These are phyloP conservation scores for Semaprochilodus insignis DNA, from an alignment of 2,797 vertebrate genomes.

Conservation along the genomic window DNA sequence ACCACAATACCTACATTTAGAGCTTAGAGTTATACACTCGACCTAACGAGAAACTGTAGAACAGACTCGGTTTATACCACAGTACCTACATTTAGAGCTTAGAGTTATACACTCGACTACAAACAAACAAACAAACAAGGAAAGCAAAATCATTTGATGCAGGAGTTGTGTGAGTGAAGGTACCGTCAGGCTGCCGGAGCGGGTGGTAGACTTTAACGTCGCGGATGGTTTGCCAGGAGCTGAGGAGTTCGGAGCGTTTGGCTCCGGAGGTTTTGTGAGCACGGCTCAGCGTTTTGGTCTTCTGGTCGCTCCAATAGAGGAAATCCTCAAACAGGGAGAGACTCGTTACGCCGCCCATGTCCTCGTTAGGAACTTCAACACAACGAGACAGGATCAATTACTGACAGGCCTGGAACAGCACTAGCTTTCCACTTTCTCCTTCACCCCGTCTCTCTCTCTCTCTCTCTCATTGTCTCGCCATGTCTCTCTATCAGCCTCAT, in stretches of 20 bases:
- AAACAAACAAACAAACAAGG: background rate
- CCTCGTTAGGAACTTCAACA: constrained; percentile 83
- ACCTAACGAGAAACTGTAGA: no score
- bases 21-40: no score
- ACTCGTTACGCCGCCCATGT: constrained; percentile 83
- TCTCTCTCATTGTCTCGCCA: no score
- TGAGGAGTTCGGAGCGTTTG: constrained; percentile 79
- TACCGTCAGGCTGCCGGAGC: constrained; percentile 88
- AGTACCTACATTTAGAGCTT: no score
- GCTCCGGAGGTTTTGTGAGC: constrained; percentile 86
- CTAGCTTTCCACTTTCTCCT: constrained; percentile 53
- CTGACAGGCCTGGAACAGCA: constrained; percentile 59
- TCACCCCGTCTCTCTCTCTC: no score
- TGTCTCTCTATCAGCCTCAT: no score
- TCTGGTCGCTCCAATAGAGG: constrained; percentile 89
- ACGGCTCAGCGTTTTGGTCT: constrained; percentile 87
- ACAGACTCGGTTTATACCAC: no score
- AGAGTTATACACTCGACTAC: no score
- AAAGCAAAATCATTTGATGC: constrained; percentile 46
- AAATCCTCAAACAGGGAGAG: constrained; percentile 89
- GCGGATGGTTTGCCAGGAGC: constrained; percentile 88
- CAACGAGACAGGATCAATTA: constrained; percentile 35
- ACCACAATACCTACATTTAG: no score
- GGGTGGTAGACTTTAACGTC: constrained; percentile 89
- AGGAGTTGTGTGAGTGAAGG: background rate